These are phyloP conservation scores for Drosophila ercepeae DNA, from an alignment of 1,140 invertebrate species.

Conservation along the genomic window DNA sequence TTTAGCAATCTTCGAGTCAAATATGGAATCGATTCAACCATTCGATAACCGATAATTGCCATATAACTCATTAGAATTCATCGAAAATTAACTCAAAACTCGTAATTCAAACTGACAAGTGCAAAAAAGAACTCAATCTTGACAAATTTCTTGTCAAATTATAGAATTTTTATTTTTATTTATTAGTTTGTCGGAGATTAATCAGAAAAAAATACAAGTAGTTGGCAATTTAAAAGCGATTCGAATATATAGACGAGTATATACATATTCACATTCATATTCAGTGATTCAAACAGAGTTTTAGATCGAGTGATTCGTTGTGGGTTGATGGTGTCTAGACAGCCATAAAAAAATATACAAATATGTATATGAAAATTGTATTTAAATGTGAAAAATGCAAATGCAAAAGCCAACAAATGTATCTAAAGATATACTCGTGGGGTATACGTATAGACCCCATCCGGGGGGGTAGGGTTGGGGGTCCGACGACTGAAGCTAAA, in stretches of 20 bases:
- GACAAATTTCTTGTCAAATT: constrained; percentile 40
- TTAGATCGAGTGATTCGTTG: neutral
- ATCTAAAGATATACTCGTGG: constrained; percentile 10
- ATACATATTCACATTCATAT: neutral
- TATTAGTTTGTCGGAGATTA: constrained; percentile 29
- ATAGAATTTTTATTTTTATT: constrained; percentile 30
- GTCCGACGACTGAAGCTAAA: constrained; percentile 37
- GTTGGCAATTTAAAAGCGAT: constrained; percentile 37
- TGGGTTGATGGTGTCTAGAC: constrained; percentile 35
- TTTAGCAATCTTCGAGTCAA: constrained; percentile 6
- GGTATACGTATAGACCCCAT: no score
- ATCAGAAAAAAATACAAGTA: constrained; percentile 31
- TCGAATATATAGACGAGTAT: neutral
- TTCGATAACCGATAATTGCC: constrained; percentile 15
- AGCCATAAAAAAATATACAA: constrained; percentile 29
- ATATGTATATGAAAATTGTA: constrained; percentile 41
- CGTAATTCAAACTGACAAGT: constrained; percentile 22
- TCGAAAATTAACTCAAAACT: constrained; percentile 15
- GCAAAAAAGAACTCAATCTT: constrained; percentile 24
- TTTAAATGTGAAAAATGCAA: constrained; percentile 38
- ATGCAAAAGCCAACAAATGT: constrained; percentile 7
- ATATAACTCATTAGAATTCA: constrained; percentile 24
- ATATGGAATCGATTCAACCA: constrained; percentile 12
- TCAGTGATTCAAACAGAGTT: neutral
- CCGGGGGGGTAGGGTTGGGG: no score